phyloP scores from a whole-genome alignment of 2,797 vertebrate species.

The Centroberyx gerrardi region DNA sequence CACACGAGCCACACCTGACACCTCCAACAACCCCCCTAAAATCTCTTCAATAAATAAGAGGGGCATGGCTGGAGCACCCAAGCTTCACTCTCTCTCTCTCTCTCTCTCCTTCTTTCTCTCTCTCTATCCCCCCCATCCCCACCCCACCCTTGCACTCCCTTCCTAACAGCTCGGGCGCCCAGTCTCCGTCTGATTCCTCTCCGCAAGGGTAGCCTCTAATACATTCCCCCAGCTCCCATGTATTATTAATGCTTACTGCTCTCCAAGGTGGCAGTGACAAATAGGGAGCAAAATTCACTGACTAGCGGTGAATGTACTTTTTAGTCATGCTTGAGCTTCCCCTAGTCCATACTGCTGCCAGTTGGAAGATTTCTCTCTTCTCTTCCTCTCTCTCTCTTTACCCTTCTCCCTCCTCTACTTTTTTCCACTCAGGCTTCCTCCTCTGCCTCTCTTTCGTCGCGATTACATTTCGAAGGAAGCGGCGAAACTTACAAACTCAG shows the following conservation, averaged over 20 bases:
- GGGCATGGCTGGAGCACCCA: conserved; percentile 60
- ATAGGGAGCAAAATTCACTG: conserved; percentile 97
- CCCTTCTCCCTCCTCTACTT: conserved; percentile 54
- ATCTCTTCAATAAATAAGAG: conserved; percentile 87
- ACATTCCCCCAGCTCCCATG: conserved; percentile 95
- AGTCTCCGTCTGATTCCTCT: conserved; percentile 91
- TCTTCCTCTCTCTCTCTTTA: conserved; percentile 44
- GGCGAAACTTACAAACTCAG: conserved; percentile 70
- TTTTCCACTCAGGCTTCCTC: conserved; percentile 39
- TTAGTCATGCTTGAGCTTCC: conserved; percentile 98
- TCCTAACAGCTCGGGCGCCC: conserved; percentile 84
- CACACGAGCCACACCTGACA: conserved; percentile 84
- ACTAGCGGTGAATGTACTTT: conserved; percentile 98
- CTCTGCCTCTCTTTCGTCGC: conserved; percentile 22
- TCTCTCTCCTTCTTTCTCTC: conserved; percentile 34
- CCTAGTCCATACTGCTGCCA: conserved; percentile 91
- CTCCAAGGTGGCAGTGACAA: conserved; percentile 99
- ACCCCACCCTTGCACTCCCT: conserved; percentile 36
- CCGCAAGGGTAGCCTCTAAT: conserved; percentile 96
- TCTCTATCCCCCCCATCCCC: conserved; percentile 29
- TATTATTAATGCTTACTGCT: conserved; percentile 98
- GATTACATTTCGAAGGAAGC: conserved; percentile 46
- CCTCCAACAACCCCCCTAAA: conserved; percentile 66
- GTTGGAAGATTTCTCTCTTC: conserved; percentile 87
- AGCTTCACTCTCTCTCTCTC: conserved; percentile 49